A percentile compares a stretch with the other conserved stretches of the same genome.
Evolutionary conservation across 2,797 vertebrate species (phyloP).

Genomic region (Pipistrellus nathusii): DNA sequence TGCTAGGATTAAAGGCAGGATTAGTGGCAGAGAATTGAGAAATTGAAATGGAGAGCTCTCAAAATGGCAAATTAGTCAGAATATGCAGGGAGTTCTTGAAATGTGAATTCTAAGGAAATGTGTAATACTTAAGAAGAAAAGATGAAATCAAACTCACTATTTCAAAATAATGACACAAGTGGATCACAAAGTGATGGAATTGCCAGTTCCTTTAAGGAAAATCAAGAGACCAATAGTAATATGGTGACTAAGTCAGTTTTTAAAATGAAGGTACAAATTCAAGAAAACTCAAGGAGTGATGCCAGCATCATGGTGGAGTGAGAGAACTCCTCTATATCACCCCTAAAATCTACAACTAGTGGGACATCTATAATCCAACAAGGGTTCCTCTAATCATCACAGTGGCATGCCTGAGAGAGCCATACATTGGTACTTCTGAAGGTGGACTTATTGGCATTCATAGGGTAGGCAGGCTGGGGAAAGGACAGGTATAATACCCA

Average conservation of each 20-base stretch:
- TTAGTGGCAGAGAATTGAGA: slow-evolving; percentile 67
- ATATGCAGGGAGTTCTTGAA: slow-evolving; percentile 60
- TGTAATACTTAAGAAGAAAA: slow-evolving; percentile 38
- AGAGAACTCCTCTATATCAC: neutral
- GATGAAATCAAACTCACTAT: slow-evolving; percentile 3
- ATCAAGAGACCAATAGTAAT: neutral
- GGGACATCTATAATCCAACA: neutral
- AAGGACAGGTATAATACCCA: neutral
- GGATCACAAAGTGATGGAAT: neutral
- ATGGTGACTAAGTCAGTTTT: neutral
- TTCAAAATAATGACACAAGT: slow-evolving; percentile 32
- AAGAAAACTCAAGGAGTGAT: slow-evolving; percentile 15
- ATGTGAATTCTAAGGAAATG: slow-evolving; percentile 58
- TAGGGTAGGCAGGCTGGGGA: neutral
- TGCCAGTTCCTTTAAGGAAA: neutral
- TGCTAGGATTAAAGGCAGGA: slow-evolving; percentile 62
- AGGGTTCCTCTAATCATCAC: neutral
- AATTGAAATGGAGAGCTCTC: slow-evolving; percentile 64
- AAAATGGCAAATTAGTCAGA: slow-evolving; percentile 20
- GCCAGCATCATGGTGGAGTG: neutral
- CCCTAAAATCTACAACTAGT: neutral
- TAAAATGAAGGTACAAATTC: neutral
- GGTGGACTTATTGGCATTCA: neutral
- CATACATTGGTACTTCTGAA: neutral
- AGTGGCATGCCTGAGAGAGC: neutral